Base-by-base conservation (phyloP, 2,113 vertebrate species). In the Neolamprologus brichardi region DNA sequence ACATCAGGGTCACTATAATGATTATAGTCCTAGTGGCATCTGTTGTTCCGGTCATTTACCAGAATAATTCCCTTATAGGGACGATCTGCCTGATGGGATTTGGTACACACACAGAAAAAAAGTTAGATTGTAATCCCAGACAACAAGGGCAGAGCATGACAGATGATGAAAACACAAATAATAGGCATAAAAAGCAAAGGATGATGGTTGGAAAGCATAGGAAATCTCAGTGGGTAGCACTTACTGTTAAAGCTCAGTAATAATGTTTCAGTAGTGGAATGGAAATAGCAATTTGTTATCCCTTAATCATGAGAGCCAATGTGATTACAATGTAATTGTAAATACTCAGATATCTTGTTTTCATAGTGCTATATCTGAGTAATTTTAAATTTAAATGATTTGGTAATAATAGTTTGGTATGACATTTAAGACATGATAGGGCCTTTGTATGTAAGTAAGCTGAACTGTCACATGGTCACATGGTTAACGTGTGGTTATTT, bases 51-150 rank as follows among this genome's bases (percentile, higher is more conserved):
- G 17, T 93, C 89, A 91, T 91, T 92, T 91, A 82, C 80, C 81
- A 53, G 58, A 20, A 6, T 91, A 88, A 94, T 91, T 93, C 89
- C 87, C 87, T 81, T 79, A 87, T 58, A 81, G 86, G 53, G 75
- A 92, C 53, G 7, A 88, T 87, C 88, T 80, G 87, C 85, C 90
- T 56, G 83, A 87, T 78, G 84, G 82, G 89, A 92, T 93, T 87
- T 92, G 52, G 37, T 41, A 64, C 39, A 86, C 82, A 28, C 30
- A 9, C 34, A 70, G 44, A 80, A n/a, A 81, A 81, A 82, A 91
- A 81, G 67, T 84, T 25, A 56, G 58, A 87, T 85, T 18, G 67
- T 87, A 90, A 91, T 90, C 77, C 81, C 58, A 83, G 32, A 81
- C 88, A 88, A 79, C 13, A 18, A 84, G 78, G 52, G 25, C 82